These are phyloP conservation scores for Ahaetulla prasina DNA, from an alignment of 2,113 vertebrate species.

Conservation along the genomic window DNA sequence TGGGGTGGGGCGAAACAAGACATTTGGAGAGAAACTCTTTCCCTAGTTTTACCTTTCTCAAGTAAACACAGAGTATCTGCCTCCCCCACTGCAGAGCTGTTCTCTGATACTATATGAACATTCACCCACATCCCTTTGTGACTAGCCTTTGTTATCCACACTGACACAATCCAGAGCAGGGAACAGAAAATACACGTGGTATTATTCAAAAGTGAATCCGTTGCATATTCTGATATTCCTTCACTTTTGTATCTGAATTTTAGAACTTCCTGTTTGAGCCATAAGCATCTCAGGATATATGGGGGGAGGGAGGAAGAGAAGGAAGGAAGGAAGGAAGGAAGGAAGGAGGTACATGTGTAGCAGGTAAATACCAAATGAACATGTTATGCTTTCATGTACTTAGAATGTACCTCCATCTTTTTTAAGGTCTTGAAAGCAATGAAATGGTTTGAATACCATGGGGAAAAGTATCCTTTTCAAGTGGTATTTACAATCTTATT, in stretches of 20 bases:
- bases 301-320: too few species aligned
- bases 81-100: neutral
- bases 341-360: neutral
- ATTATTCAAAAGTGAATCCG: neutral
- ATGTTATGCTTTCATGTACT: neutral
- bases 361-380: neutral
- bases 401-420: neutral
- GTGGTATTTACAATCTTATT: neutral
- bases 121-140: neutral
- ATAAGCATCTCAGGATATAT: neutral
- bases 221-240: neutral
- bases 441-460: neutral
- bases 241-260: neutral
- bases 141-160: neutral
- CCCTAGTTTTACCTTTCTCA: neutral
- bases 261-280: neutral
- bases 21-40: neutral
- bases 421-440: neutral
- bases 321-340: neutral
- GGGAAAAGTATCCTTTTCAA: neutral
- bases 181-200: neutral
- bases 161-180: neutral
- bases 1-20: neutral
- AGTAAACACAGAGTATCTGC: slow-evolving; percentile 17
- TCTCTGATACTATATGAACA: neutral